These are phyloP conservation scores for Caenorhabditis sp. DNA, from an alignment of 2,888 invertebrate species.

Conservation along the genomic window DNA sequence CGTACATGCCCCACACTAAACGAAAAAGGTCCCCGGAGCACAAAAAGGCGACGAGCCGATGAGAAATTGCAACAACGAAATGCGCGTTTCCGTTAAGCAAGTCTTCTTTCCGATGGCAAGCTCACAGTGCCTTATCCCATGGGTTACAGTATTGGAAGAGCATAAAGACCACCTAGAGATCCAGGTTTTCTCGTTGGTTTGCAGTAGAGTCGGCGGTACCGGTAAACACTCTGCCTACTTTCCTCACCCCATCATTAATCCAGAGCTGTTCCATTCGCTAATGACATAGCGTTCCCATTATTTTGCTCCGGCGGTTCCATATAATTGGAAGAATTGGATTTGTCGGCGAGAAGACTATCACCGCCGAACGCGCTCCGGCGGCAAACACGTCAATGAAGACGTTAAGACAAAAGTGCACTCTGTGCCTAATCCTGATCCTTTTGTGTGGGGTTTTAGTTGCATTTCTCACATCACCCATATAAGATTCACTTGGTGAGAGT, in stretches of 20 bases:
- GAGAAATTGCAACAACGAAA: slow-evolving; percentile 39
- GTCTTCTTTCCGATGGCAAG: no score
- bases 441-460: no score
- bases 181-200: background rate
- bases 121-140: no score
- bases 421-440: slow-evolving; percentile 3
- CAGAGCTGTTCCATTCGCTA: slow-evolving; percentile 37
- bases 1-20: slow-evolving; percentile 28
- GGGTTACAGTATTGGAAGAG: background rate
- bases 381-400: background rate
- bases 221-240: slow-evolving; percentile 29
- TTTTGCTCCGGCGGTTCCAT: slow-evolving; percentile 21
- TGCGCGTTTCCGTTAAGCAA: slow-evolving; percentile 1
- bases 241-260: slow-evolving; percentile 34
- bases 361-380: background rate
- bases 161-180: background rate
- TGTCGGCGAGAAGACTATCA: slow-evolving; percentile 7
- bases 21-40: slow-evolving; percentile 51
- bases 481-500: slow-evolving; percentile 1
- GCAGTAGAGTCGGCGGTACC: background rate
- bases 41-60: slow-evolving; percentile 30
- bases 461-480: slow-evolving; percentile 10
- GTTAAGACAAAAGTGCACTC: background rate
- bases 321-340: slow-evolving; percentile 42
- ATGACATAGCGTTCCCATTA: slow-evolving; percentile 46